These are phyloP conservation scores for Sinopyrophorus schimmeli DNA, from an alignment of 2,888 invertebrate species.

Conservation along the genomic window DNA sequence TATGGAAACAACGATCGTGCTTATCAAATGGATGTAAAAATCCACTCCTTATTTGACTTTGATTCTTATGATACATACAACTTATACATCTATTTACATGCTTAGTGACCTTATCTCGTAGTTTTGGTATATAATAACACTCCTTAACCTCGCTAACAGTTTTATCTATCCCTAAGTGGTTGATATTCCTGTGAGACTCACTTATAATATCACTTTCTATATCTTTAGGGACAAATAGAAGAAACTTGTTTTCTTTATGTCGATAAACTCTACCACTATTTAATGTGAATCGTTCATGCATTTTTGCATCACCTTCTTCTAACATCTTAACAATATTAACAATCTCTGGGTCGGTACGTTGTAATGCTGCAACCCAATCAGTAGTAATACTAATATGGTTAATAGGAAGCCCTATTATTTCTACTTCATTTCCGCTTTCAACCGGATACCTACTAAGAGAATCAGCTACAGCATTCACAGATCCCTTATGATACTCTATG, in stretches of 20 bases:
- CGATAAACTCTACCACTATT: constrained; percentile 29
- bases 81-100: constrained; percentile 40
- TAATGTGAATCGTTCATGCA: constrained; percentile 19
- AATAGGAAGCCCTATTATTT: constrained; percentile 24
- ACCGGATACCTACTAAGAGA: constrained; percentile 33
- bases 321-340: constrained; percentile 5
- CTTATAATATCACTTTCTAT: constrained; percentile 9
- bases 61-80: constrained; percentile 38
- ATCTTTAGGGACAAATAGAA: constrained; percentile 26
- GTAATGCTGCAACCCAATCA: constrained; percentile 15
- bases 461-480: constrained; percentile 28
- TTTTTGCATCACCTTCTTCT: constrained; percentile 31
- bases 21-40: constrained; percentile 47
- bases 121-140: constrained; percentile 42
- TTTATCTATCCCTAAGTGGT: constrained; percentile 41
- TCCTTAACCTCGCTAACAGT: constrained; percentile 35
- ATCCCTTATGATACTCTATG: constrained; percentile 32
- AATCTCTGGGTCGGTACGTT: constrained; percentile 13
- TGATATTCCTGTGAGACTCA: constrained; percentile 43
- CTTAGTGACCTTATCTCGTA: constrained; percentile 38
- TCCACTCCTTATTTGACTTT: constrained; percentile 34
- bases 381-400: constrained; percentile 13
- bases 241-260: constrained; percentile 16
- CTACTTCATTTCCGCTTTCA: constrained; percentile 21
- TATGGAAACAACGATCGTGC: constrained; percentile 47